Percentiles rank a stretch among this genome's conserved stretches.
These are phyloP conservation scores for Podarcis cretensis DNA, from an alignment of 2,113 vertebrate genomes.

Conservation along the genomic window DNA sequence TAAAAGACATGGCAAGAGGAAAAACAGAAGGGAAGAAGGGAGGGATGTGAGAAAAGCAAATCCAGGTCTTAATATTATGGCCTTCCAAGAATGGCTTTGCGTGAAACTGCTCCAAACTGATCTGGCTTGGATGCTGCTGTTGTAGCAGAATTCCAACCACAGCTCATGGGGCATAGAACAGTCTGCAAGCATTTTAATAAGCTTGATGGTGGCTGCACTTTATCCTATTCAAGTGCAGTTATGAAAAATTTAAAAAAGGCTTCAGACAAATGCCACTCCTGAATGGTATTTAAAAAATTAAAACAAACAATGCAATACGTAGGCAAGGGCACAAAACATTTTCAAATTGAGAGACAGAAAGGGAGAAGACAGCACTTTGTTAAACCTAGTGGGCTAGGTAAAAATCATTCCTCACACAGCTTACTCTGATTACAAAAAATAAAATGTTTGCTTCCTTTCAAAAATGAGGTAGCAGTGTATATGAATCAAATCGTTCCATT, in stretches of 20 bases:
- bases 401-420: conserved; percentile 44
- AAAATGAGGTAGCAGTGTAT: conserved; percentile 41
- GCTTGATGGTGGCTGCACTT: not conserved
- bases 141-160: not conserved
- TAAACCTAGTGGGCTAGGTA: conserved; percentile 46
- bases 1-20: no score
- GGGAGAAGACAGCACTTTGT: conserved; percentile 20
- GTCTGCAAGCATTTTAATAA: not conserved
- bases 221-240: conserved; percentile 4
- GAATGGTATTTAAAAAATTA: conserved; percentile 25
- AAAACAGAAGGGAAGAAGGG: no score
- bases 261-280: conserved; percentile 26
- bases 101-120: not conserved
- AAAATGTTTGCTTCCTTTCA: conserved; percentile 43
- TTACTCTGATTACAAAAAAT: conserved; percentile 35
- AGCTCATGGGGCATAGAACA: not conserved
- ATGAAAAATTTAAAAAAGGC: not conserved
- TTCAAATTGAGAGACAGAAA: conserved; percentile 3
- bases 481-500: conserved; percentile 36
- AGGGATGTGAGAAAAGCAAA: no score
- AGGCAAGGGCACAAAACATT: conserved; percentile 46
- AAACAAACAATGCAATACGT: conserved; percentile 24
- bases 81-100: not conserved
- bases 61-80: not conserved
- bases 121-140: not conserved